Percentiles rank a stretch among this genome's conserved stretches.
These are phyloP conservation scores for Trilocha varians DNA, from an alignment of 2,888 invertebrate genomes.

Conservation along the genomic window DNA sequence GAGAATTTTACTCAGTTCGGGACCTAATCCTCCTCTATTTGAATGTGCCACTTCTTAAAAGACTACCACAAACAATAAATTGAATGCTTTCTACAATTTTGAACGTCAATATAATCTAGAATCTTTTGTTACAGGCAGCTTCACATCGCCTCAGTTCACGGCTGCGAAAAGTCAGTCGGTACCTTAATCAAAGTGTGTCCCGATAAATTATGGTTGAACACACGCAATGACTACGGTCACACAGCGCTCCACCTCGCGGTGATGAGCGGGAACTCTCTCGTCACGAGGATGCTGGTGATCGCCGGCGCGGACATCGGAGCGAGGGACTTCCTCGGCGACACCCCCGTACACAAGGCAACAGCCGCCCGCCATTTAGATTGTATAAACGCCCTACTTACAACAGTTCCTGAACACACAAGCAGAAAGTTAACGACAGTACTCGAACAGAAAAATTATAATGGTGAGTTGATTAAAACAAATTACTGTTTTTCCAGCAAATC, in stretches of 20 bases:
- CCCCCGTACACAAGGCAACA: conserved; percentile 89
- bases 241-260: conserved; percentile 92
- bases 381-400: conserved; percentile 81
- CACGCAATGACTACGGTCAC: conserved; percentile 84
- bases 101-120: no score
- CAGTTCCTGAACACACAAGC: conserved; percentile 57
- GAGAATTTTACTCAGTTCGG: no score
- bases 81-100: no score
- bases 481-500: no score
- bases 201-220: conserved; percentile 82
- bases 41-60: no score
- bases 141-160: conserved; percentile 88
- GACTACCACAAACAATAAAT: no score
- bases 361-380: conserved; percentile 78
- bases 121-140: conserved; percentile 76
- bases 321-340: conserved; percentile 86
- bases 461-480: conserved; percentile 68
- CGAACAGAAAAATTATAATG: conserved; percentile 88
- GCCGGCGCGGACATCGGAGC: conserved; percentile 82
- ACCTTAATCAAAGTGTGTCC: conserved; percentile 85
- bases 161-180: conserved; percentile 80
- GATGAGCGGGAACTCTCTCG: conserved; percentile 80
- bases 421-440: conserved; percentile 72
- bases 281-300: conserved; percentile 83
- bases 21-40: no score